Evolutionary conservation across 2,888 invertebrate species (phyloP).

Genomic region (Megamerina dolium): DNA sequence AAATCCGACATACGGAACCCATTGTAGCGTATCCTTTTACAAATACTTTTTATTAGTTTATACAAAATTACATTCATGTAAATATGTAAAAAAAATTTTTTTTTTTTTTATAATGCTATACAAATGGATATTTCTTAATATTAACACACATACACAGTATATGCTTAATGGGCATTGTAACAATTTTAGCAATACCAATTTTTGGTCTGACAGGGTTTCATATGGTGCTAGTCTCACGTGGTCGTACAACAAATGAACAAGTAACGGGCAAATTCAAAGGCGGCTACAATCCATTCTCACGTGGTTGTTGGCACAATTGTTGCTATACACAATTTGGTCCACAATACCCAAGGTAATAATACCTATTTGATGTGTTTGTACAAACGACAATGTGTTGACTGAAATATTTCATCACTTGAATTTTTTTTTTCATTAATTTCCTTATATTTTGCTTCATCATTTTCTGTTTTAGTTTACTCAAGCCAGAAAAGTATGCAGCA

Average conservation of each 20-base stretch:
- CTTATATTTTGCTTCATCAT: constrained; percentile 8
- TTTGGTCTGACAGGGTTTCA: constrained; percentile 97
- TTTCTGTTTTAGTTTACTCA: constrained; percentile 58
- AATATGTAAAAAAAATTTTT: neutral
- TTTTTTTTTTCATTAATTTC: constrained; percentile 2
- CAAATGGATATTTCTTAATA: too few relatives aligned
- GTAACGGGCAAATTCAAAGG: constrained; percentile 99
- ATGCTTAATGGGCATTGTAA: constrained; percentile 86
- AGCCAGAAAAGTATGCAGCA: constrained; percentile 62
- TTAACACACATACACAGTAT: constrained; percentile 54
- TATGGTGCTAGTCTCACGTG: constrained; percentile 91
- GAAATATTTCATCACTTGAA: constrained; percentile 2
- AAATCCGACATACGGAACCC: constrained; percentile 71
- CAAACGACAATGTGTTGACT: neutral
- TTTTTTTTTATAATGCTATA: neutral
- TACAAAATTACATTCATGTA: neutral
- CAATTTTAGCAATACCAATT: constrained; percentile 90
- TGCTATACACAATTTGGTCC: constrained; percentile 94
- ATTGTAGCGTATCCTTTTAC: constrained; percentile 80
- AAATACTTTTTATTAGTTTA: too few relatives aligned
- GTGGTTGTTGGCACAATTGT: constrained; percentile 93
- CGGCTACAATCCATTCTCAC: constrained; percentile 96
- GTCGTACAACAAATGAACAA: constrained; percentile 98
- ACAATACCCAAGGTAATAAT: constrained; percentile 85
- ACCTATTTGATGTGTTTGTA: too few relatives aligned